Conservation (phyloP, 1,140 invertebrate species). For the Danaus plexippus region DNA sequence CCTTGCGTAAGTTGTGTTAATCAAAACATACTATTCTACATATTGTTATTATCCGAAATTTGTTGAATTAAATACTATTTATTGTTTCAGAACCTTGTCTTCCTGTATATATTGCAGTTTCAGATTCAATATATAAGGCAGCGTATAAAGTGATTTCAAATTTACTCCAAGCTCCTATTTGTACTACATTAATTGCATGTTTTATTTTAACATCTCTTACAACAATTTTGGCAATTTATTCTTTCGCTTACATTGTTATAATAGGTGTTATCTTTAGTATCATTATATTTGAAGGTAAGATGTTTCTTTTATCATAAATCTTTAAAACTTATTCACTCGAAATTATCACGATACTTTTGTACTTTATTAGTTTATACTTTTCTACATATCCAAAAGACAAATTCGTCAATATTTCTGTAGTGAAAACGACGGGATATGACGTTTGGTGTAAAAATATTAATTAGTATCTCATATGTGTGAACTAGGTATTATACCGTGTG, state of each 20-base stretch:
- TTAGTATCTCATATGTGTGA: too few species aligned
- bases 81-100: constrained; percentile 30
- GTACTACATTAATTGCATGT: constrained; percentile 26
- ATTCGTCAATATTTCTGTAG: too few species aligned
- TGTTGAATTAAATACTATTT: not conserved
- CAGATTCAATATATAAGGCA: constrained; percentile 5
- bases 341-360: too few species aligned
- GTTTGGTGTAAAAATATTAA: too few species aligned
- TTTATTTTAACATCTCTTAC: constrained; percentile 14
- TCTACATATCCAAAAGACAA: too few species aligned
- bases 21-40: too few species aligned
- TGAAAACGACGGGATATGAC: too few species aligned
- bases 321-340: too few species aligned
- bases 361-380: too few species aligned
- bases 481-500: too few species aligned
- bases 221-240: constrained; percentile 16
- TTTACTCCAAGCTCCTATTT: constrained; percentile 30
- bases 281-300: constrained; percentile 33
- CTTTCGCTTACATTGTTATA: constrained; percentile 20
- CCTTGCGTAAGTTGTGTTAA: constrained; percentile 28
- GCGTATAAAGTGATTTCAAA: constrained; percentile 9
- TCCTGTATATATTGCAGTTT: not conserved
- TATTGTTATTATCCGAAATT: not conserved
- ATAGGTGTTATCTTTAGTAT: constrained; percentile 21
- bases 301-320: not conserved